Conservation (phyloP, 2,797 vertebrate species). For the Chiloscyllium punctatum region DNA sequence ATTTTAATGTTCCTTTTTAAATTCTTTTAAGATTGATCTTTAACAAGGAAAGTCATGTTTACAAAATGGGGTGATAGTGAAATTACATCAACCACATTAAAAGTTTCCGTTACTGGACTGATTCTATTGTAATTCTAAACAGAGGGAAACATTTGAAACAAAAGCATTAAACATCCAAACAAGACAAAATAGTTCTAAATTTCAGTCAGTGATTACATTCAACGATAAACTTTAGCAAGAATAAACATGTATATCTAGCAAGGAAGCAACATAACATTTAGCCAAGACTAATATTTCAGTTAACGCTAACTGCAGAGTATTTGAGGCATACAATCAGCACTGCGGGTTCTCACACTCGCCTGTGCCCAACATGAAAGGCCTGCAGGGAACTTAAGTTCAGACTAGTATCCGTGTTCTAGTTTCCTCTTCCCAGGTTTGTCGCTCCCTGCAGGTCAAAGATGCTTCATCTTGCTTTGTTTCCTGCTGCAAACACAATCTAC, state of each 20-base stretch:
- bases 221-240: neutral
- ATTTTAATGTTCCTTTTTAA: slow-evolving; percentile 13
- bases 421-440: neutral
- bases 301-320: neutral
- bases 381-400: neutral
- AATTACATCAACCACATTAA: neutral
- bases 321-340: neutral
- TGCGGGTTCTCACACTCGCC: neutral
- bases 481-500: neutral
- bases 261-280: neutral
- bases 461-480: neutral
- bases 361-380: neutral
- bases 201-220: neutral
- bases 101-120: neutral
- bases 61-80: neutral
- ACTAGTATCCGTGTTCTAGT: neutral
- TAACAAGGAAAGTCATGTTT: neutral
- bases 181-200: neutral
- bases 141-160: neutral
- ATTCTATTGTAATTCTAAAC: neutral
- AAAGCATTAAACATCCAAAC: neutral
- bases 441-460: slow-evolving; percentile 21
- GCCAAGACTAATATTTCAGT: neutral
- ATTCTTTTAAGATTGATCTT: neutral
- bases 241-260: neutral